Evolutionary conservation across 2,113 vertebrate genomes (phyloP), one percentile per base, ranked within the genome.

Genomic region (Solea solea): DNA sequence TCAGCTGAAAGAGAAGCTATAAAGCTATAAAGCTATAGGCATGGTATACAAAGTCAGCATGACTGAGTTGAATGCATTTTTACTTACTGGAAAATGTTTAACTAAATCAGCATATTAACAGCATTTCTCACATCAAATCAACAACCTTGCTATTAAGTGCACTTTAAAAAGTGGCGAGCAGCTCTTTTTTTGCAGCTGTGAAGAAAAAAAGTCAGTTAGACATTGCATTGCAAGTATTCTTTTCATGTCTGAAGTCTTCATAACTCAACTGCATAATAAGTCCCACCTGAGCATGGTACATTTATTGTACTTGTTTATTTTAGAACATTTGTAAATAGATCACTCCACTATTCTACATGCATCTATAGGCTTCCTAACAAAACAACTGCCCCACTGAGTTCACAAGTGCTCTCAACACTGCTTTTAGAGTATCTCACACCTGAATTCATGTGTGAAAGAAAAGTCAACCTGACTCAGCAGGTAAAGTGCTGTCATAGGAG

Each of bases 11-110:
- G 15, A 94, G 94, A 93, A 94, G 95, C 94, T 21, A 21, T 21
- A 21, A 93, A 94, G 95, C 94, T 21, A 21, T 21, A 21, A 21
- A 21, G 21, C 21, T 93, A 34, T 92, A 94, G 94, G 92, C 92
- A 94, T 90, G 93, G 93, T 93, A 93, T 93, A 93, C 45, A 0
- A 78, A 78, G 93, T 84, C 86, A 83, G 74, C 64, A 45, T 72
- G 92, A 94, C 83, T 92, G 94, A 95, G 95, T 95, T 96, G 97
- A 99, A 98, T 98, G 97, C 97, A 99, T 98, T 98, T 98, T 98
- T 98, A 98, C 97, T 97, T 95, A 95, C 66, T 67, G 59, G 66
- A 82, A 90, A 95, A 93, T 95, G 91, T 85, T 91, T 94, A 93
- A 90, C 91, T 91, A 90, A 93, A 88, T 89, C 71, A 41, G 55